These are phyloP conservation scores for Caenorhabditis macrosperma DNA, from an alignment of 2,888 invertebrate species.

Conservation along the genomic window DNA sequence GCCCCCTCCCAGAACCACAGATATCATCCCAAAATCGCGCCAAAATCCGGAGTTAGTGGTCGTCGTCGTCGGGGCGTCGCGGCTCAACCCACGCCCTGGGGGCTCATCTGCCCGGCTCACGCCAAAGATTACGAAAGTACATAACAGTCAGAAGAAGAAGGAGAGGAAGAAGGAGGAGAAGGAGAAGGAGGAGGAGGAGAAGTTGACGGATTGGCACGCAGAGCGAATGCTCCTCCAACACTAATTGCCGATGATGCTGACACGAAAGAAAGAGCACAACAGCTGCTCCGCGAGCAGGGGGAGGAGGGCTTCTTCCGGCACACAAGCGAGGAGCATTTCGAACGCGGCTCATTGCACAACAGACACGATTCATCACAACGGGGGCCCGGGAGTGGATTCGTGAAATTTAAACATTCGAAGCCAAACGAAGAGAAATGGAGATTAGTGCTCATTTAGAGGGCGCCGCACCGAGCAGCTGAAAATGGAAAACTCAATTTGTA, in stretches of 20 bases:
- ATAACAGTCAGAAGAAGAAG: slow-evolving; percentile 5
- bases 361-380: slow-evolving; percentile 15
- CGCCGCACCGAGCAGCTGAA: slow-evolving; percentile 8
- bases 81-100: slow-evolving; percentile 28
- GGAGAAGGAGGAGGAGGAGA: not conserved
- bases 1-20: not conserved
- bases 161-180: not conserved
- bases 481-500: not conserved
- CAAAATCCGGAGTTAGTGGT: slow-evolving; percentile 8
- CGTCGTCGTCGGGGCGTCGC: not conserved
- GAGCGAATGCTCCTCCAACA: slow-evolving; percentile 13
- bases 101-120: slow-evolving; percentile 19
- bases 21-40: slow-evolving; percentile 25
- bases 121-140: slow-evolving; percentile 32
- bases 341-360: slow-evolving; percentile 18
- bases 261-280: slow-evolving; percentile 40
- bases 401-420: slow-evolving; percentile 34
- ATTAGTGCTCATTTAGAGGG: not conserved
- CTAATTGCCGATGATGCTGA: slow-evolving; percentile 40
- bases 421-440: slow-evolving; percentile 7
- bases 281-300: slow-evolving; percentile 37
- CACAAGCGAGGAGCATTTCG: slow-evolving; percentile 18
- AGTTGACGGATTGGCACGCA: not conserved
- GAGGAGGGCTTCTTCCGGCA: not conserved
- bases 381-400: slow-evolving; percentile 12